Percentiles rank a stretch among this genome's conserved stretches.
phyloP scores from a whole-genome alignment of 2,888 invertebrate species.

The Harpalus rubripes region DNA sequence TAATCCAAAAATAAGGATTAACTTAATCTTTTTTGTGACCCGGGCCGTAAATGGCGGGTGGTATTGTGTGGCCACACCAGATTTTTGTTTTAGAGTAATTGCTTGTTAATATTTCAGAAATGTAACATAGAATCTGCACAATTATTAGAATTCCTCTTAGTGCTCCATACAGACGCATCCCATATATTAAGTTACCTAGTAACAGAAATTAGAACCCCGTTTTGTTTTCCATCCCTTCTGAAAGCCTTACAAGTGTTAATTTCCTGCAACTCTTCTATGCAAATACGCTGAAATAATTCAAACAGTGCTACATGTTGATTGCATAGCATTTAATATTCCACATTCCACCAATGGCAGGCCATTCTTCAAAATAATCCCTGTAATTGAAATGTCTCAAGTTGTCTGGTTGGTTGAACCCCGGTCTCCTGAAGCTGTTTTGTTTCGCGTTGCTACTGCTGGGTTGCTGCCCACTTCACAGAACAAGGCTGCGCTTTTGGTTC shows the following conservation, averaged over 20 bases:
- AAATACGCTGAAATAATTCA: background rate
- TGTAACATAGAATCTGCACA: too few relatives aligned
- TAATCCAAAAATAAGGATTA: too few relatives aligned
- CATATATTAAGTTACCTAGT: background rate
- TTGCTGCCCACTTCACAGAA: slow-evolving; percentile 16
- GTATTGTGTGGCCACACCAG: too few relatives aligned
- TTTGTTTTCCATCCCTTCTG: background rate
- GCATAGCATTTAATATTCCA: slow-evolving; percentile 32
- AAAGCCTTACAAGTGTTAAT: background rate
- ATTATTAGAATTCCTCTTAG: too few relatives aligned
- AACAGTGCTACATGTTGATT: slow-evolving; percentile 9
- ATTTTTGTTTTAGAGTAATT: too few relatives aligned
- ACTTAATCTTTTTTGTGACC: too few relatives aligned
- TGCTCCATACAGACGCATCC: too few relatives aligned
- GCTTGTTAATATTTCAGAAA: too few relatives aligned
- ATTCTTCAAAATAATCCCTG: slow-evolving; percentile 52
- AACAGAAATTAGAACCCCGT: background rate
- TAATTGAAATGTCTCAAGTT: slow-evolving; percentile 46
- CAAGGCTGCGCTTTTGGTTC: slow-evolving; percentile 1
- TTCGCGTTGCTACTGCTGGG: slow-evolving; percentile 1
- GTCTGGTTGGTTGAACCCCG: slow-evolving; percentile 17
- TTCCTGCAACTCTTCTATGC: background rate
- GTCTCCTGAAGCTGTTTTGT: slow-evolving; percentile 10
- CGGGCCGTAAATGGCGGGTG: too few relatives aligned
- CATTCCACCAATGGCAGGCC: slow-evolving; percentile 29